Conservation (phyloP, 1,140 invertebrate species). For the Campodea augens region DNA sequence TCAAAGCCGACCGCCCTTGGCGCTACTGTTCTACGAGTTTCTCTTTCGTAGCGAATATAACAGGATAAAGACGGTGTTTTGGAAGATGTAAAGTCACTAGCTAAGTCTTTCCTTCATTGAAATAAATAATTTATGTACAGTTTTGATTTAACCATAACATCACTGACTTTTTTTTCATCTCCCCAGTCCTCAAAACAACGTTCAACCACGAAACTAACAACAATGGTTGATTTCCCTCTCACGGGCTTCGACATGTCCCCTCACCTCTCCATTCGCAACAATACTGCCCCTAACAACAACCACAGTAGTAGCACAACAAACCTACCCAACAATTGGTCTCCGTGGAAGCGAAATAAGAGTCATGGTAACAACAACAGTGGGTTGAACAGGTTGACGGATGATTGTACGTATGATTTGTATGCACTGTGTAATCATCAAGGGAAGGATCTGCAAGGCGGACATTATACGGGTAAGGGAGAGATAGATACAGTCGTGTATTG, state of each 20-base stretch:
- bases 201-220: constrained; percentile 62
- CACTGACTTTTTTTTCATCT: constrained; percentile 10
- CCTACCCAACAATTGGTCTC: constrained; percentile 28
- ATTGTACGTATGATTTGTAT: constrained; percentile 78
- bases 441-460: constrained; percentile 70
- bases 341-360: constrained; percentile 36
- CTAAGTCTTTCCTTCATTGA: too few species aligned
- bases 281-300: constrained; percentile 17
- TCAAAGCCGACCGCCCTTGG: too few species aligned
- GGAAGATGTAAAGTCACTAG: too few species aligned
- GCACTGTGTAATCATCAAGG: constrained; percentile 92
- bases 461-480: constrained; percentile 75
- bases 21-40: too few species aligned
- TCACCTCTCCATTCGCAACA: constrained; percentile 40
- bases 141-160: too few species aligned
- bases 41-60: too few species aligned
- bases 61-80: too few species aligned
- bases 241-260: constrained; percentile 67
- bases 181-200: constrained; percentile 39
- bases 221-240: constrained; percentile 68
- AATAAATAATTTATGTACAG: too few species aligned
- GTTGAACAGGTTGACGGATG: too few species aligned
- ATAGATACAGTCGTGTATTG: too few species aligned
- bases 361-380: constrained; percentile 22
- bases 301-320: constrained; percentile 9